Percentiles rank a stretch among this genome's conserved stretches.
phyloP scores from a whole-genome alignment of 1,140 invertebrate genomes.

The Tetraneura akinire region DNA sequence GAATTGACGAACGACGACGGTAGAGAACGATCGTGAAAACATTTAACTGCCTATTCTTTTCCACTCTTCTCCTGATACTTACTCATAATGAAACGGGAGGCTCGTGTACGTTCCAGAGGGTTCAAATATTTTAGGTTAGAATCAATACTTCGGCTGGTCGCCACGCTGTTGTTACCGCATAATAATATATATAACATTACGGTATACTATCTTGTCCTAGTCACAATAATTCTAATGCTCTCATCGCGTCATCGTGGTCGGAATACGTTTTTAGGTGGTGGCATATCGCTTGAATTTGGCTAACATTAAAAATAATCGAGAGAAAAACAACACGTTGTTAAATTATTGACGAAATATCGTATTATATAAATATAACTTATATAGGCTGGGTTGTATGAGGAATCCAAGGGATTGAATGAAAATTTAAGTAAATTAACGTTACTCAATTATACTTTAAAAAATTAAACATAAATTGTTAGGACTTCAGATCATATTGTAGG shows the following conservation, averaged over 20 bases:
- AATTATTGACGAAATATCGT: too few species aligned
- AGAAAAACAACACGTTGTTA: not conserved
- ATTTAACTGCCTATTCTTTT: not conserved
- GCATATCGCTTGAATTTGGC: conserved; percentile 3
- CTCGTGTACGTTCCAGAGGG: not conserved
- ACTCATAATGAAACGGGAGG: not conserved
- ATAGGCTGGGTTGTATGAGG: too few species aligned
- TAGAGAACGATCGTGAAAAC: not conserved
- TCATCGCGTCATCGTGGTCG: not conserved
- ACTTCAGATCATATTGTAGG: too few species aligned
- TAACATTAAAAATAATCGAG: not conserved
- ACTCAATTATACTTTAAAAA: too few species aligned
- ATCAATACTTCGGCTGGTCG: conserved; percentile 15
- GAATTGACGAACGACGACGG: conserved; percentile 11
- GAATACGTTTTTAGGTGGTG: not conserved
- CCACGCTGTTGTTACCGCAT: not conserved
- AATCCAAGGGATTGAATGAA: too few species aligned
- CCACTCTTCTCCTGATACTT: too few species aligned
- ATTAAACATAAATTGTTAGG: too few species aligned
- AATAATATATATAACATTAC: not conserved
- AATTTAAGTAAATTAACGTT: too few species aligned
- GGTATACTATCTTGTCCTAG: too few species aligned
- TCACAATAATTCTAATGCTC: too few species aligned
- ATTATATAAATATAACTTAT: too few species aligned
- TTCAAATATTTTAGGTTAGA: conserved; percentile 38